A percentile compares a stretch with the other conserved stretches of the same genome.
These are phyloP conservation scores for Congeria kusceri DNA, from an alignment of 2,888 invertebrate genomes.

Conservation along the genomic window DNA sequence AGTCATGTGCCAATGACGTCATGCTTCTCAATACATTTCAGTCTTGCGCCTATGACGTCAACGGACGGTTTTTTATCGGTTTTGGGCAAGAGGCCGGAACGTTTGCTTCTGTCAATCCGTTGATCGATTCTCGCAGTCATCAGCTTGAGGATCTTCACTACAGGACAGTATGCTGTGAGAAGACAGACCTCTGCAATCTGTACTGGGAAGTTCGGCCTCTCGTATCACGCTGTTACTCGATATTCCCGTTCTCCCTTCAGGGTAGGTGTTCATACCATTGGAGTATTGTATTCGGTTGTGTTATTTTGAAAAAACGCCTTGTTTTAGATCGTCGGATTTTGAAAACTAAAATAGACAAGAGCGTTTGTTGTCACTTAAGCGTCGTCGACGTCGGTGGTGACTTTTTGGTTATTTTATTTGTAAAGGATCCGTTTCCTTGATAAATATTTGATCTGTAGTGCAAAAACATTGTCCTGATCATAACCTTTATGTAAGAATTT, in stretches of 20 bases:
- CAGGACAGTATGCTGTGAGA: conserved; percentile 37
- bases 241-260: conserved; percentile 20
- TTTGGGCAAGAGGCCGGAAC: conserved; percentile 38
- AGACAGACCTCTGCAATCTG: conserved; percentile 34
- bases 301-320: too few species aligned
- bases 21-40: conserved; percentile 7
- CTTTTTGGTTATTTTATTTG: too few species aligned
- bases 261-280: not conserved
- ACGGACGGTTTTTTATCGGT: conserved; percentile 21
- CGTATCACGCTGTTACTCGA: conserved; percentile 5
- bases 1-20: conserved; percentile 33
- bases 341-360: too few species aligned
- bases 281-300: not conserved
- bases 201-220: conserved; percentile 47
- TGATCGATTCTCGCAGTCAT: conserved; percentile 4
- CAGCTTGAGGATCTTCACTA: conserved; percentile 27
- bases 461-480: too few species aligned
- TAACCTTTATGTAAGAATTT: too few species aligned
- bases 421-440: too few species aligned
- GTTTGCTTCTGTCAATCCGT: conserved; percentile 26
- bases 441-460: too few species aligned
- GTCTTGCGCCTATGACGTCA: conserved; percentile 39
- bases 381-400: too few species aligned
- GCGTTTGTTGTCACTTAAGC: too few species aligned
- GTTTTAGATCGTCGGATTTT: too few species aligned